phyloP scores from a whole-genome alignment of 30 jellyfish, hydroid and myxozoan species.

The Aurelia coerulea region DNA sequence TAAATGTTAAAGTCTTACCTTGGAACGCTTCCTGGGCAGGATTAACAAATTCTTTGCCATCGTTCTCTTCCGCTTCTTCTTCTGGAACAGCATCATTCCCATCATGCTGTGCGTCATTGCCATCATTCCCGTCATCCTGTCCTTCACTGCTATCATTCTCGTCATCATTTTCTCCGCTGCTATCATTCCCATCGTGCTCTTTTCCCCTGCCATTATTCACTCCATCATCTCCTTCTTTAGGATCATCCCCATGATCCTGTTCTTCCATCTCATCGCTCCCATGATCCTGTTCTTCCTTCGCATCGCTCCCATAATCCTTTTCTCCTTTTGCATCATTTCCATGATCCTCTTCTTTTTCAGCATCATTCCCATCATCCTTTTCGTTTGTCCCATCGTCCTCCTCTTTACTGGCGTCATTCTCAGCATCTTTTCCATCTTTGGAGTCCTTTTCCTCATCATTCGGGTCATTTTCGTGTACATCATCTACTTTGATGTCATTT shows the following conservation, averaged over 20 bases:
- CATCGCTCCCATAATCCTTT: background rate
- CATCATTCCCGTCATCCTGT: slow-evolving; percentile 11
- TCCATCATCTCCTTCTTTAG: background rate
- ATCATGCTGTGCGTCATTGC: background rate
- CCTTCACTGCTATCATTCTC: background rate
- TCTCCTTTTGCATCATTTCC: background rate
- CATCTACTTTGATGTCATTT: background rate
- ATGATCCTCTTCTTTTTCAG: background rate
- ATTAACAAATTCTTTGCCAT: background rate
- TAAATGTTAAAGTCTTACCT: no score
- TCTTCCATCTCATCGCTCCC: background rate
- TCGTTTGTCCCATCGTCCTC: background rate
- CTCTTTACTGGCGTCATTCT: background rate
- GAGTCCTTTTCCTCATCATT: background rate
- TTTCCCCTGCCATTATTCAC: background rate
- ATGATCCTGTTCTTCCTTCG: background rate
- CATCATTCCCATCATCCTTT: background rate
- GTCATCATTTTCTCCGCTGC: slow-evolving; percentile 3
- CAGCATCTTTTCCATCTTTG: background rate
- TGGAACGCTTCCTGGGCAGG: no score
- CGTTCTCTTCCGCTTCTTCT: slow-evolving; percentile 1
- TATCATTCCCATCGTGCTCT: background rate
- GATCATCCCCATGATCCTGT: background rate
- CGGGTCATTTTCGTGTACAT: slow-evolving; percentile 28
- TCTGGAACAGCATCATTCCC: background rate